Conservation (phyloP, 2,113 vertebrate genomes). For the Mormoops blainvillei region DNA sequence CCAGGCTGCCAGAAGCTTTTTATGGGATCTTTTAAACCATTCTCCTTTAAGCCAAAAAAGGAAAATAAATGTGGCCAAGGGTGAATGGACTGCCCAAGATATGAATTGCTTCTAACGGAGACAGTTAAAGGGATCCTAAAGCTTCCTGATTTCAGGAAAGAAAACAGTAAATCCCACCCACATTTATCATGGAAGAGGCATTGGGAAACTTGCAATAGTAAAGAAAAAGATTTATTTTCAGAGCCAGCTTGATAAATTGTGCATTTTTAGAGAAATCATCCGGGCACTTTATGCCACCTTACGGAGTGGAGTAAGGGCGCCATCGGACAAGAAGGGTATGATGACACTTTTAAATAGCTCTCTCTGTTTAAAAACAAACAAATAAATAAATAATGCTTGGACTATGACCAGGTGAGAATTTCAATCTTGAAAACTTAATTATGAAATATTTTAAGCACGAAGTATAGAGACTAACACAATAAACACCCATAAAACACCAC, state of each 20-base stretch:
- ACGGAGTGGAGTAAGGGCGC: background rate
- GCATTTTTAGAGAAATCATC: background rate
- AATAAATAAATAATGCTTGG: background rate
- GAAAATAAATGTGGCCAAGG: slow-evolving; percentile 61
- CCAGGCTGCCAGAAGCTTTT: slow-evolving; percentile 38
- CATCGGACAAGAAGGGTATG: background rate
- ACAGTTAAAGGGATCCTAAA: slow-evolving; percentile 31
- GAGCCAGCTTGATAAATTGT: background rate
- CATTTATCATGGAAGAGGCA: slow-evolving; percentile 18
- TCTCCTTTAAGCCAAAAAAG: slow-evolving; percentile 52
- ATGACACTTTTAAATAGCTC: background rate
- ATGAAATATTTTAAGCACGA: slow-evolving; percentile 17
- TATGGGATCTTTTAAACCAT: slow-evolving; percentile 44
- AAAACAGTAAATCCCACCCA: background rate
- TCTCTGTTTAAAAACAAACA: background rate
- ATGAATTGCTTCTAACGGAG: slow-evolving; percentile 38
- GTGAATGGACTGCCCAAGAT: slow-evolving; percentile 44
- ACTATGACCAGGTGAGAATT: background rate
- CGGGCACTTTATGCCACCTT: background rate
- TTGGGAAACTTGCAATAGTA: background rate
- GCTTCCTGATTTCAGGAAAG: background rate
- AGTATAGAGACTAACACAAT: background rate
- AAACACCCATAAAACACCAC: background rate
- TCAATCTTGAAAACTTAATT: background rate
- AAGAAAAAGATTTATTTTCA: background rate